Base-by-base conservation (phyloP, 2,797 vertebrate species). In the Linurgus olivaceus region DNA sequence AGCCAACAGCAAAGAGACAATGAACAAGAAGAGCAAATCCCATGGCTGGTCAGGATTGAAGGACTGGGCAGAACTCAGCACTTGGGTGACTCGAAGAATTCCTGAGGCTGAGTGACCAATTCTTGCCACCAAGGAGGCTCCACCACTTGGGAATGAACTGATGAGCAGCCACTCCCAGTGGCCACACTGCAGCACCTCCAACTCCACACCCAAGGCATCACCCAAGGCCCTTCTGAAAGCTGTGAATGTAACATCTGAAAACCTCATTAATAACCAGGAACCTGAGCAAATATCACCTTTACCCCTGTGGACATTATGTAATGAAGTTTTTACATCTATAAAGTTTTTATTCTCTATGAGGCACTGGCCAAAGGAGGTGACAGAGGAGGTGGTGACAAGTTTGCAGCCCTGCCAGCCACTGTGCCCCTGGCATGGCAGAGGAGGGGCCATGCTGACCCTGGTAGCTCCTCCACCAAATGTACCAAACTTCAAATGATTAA, bases 41-140 rank as follows among this genome's bases (percentile, higher is more conserved):
- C 0, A 0, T 2, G 12, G 66, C 17, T 1, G 1, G 37, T 5
- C 24, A 13, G 9, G 59, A 54, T 7, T 10, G 70, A 79, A 72
- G 48, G 48, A n/a, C 40, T 2, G 1, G 9, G 51, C 14, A 40
- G 52, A 63, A 11, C 57, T 83, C 55, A 16, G 80, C 33, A 17
- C 18, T 7, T 2, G 2, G 50, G 51, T 54, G 58, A 63, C 0
- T 2, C 25, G 10, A 47, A 79, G 38, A 35, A n/a, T 33, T 58
- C n/a, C 21, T 0, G 0, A 68, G 26, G 40, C 48, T 9, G 2
- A 54, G 28, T 29, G 23, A 5, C 24, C 74, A 44, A 4, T 50
- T 23, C 45, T 37, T 74, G 70, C 42, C 33, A 38, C 25, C 48
- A 48, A 45, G 29, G 50, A 91, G 35, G 44, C 40, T 88, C 48